Base-by-base conservation (phyloP, 2,113 vertebrate species). In the Stomatorhinus ivindoensis region DNA sequence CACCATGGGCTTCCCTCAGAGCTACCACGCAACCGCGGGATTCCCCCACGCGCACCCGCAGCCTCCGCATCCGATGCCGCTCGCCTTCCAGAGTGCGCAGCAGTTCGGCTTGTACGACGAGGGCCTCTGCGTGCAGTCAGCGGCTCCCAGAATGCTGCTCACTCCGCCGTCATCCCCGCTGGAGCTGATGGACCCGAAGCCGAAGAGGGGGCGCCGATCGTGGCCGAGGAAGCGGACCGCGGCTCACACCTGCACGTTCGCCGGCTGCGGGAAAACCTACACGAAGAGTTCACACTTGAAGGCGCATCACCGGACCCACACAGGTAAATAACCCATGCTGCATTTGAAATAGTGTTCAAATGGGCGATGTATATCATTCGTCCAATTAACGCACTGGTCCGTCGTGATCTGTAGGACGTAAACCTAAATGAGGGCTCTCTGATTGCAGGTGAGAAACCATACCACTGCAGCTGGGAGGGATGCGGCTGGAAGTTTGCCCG, bases 401-500 rank as follows among this genome's bases (percentile, higher is more conserved):
- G 47, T 50, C 44, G 10, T 27, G 47, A 27, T 86, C 17, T 42
- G 73, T 42, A 42, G 35, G 15, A 17, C 6, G 17, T 42, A 39
- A 11, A 80, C 17, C 17, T 35, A 80, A 80, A 17, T 17, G 35
- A 39, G 35, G 31, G 31, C 15, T 87, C 53, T 89, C 85, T 85
- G 87, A 87, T 2, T 0, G 4, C 95, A 99, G 98, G 98, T 94
- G 98, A 99, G 89, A 99, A 99, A 93, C 98, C 98, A 0, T 99
- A 99, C 91, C 98, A 99, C 94, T 99, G 98, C 96, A 99, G 97
- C 93, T 99, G 98, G 98, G 98, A 99, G 46, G 98, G 98, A 90
- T 99, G 98, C 46, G 98, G 98, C 10, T 99, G 98, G 98, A 99
- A 99, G 91, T 99, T 99, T 19, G 98, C 98, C 0, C 97, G 98